Evolutionary conservation across 2,113 vertebrate species (phyloP).

Genomic region (Siniperca knerii): DNA sequence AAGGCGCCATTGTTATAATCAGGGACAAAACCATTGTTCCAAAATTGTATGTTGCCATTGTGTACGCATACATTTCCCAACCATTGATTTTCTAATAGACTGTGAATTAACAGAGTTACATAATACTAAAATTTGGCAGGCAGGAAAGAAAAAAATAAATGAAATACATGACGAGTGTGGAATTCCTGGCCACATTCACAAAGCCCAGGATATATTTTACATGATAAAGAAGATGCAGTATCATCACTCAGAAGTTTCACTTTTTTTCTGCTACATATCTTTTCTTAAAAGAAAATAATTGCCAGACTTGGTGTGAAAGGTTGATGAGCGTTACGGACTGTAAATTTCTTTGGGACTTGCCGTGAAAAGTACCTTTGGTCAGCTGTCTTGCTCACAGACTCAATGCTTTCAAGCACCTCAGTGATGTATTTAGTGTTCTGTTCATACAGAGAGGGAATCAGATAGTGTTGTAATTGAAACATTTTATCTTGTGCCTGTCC

Average conservation of each 20-base stretch:
- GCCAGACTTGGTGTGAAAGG: conserved; percentile 15
- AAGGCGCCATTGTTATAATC: conserved; percentile 11
- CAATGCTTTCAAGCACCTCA: conserved; percentile 14
- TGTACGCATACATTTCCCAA: conserved; percentile 14
- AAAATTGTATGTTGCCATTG: conserved; percentile 3
- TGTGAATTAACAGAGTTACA: conserved; percentile 13
- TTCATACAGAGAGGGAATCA: conserved; percentile 24
- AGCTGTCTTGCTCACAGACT: conserved; percentile 36
- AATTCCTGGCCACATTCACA: conserved; percentile 18
- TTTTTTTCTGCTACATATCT: conserved; percentile 4
- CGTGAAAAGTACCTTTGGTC: conserved; percentile 50
- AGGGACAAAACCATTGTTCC: conserved; percentile 28
- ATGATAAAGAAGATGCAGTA: neutral
- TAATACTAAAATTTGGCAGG: conserved; percentile 13
- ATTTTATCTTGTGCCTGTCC: conserved; percentile 60
- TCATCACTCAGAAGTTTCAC: neutral
- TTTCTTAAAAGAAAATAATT: neutral
- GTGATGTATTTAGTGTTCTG: conserved; percentile 44
- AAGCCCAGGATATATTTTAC: neutral
- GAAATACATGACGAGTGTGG: neutral
- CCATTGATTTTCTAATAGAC: conserved; percentile 29
- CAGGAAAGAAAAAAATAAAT: neutral
- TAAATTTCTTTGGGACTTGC: conserved; percentile 43
- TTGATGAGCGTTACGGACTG: neutral
- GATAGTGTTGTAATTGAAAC: conserved; percentile 58